Percentiles rank a stretch among this genome's conserved stretches.
phyloP scores from a whole-genome alignment of 2,888 invertebrate genomes.

The Tetramorium bicarinatum region DNA sequence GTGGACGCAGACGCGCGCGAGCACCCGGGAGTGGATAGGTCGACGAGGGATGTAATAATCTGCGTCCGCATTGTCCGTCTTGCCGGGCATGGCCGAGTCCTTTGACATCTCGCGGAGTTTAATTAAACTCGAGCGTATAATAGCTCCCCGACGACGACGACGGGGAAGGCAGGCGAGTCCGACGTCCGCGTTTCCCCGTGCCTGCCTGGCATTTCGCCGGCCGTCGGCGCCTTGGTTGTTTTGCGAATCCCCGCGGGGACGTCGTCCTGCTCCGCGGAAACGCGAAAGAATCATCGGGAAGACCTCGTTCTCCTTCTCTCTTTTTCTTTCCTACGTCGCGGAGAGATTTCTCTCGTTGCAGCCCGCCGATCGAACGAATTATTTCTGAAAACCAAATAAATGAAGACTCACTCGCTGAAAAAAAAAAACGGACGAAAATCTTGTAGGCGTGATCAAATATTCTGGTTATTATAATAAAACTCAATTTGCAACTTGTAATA shows the following conservation, averaged over 20 bases:
- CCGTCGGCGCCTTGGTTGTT: constrained; percentile 51
- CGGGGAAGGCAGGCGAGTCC: constrained; percentile 75
- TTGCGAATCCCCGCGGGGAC: constrained; percentile 29
- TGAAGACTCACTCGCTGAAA: no score
- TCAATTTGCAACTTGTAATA: no score
- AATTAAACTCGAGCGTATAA: constrained; percentile 85
- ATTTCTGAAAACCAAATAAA: background rate
- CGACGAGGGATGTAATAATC: constrained; percentile 73
- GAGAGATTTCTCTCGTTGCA: background rate
- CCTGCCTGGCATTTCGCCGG: constrained; percentile 62
- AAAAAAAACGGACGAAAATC: no score
- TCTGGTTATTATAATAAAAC: no score
- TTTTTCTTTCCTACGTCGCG: background rate
- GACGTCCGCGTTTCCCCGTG: constrained; percentile 77
- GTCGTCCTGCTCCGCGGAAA: constrained; percentile 13
- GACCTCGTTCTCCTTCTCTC: background rate
- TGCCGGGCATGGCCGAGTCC: constrained; percentile 82
- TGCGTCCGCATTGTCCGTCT: constrained; percentile 86
- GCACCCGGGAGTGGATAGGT: constrained; percentile 72
- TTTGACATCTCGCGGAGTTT: constrained; percentile 86
- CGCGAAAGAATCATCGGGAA: constrained; percentile 32
- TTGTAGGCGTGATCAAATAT: no score
- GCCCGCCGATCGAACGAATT: background rate
- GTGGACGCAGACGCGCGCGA: constrained; percentile 50
- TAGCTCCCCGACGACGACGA: constrained; percentile 70